phyloP scores from a whole-genome alignment of 2,888 invertebrate species.

The Polietes domitor region DNA sequence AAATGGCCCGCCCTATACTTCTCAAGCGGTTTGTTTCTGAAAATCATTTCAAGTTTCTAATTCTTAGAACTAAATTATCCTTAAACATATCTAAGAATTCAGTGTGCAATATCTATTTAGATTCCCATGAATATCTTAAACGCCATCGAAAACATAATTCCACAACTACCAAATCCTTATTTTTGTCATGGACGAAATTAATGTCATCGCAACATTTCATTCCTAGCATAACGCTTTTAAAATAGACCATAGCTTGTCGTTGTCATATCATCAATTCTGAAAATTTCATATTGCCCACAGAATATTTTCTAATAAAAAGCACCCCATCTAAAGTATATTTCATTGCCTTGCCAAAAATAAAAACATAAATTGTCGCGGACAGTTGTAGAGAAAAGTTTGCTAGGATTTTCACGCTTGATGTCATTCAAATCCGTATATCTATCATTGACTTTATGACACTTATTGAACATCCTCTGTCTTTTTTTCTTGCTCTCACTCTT shows the following conservation, averaged over 20 bases:
- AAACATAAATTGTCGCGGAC: background rate
- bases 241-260: background rate
- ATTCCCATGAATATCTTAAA: no score
- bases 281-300: background rate
- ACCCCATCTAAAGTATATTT: background rate
- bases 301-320: background rate
- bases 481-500: background rate
- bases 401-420: constrained; percentile 13
- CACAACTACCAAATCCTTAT: no score
- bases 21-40: no score
- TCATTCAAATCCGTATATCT: constrained; percentile 27
- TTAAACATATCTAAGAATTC: no score
- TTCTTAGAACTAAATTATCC: no score
- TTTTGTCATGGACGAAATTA: no score
- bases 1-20: no score
- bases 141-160: no score
- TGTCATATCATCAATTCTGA: background rate
- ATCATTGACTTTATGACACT: constrained; percentile 39
- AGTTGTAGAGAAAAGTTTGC: background rate
- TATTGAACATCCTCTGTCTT: constrained; percentile 23
- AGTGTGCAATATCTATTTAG: no score
- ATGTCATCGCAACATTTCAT: no score
- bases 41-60: no score
- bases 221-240: no score
- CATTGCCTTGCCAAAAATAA: background rate